A percentile compares a stretch with the other conserved stretches of the same genome.
phyloP scores from a whole-genome alignment of 2,888 invertebrate species.

The Dusona sp. region DNA sequence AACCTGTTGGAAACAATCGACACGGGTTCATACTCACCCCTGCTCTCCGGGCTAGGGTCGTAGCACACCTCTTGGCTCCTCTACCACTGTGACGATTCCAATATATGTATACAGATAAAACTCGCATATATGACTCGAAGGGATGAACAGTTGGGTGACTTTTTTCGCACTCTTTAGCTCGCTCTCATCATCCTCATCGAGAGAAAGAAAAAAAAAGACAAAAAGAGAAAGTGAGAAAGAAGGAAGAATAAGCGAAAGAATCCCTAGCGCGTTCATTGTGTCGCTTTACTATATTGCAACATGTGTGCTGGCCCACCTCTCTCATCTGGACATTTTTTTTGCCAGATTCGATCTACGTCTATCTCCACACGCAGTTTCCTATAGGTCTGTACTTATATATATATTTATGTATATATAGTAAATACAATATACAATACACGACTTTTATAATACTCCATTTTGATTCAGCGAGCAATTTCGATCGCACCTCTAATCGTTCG shows the following conservation, averaged over 20 bases:
- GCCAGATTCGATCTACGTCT: conserved; percentile 57
- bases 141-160: conserved; percentile 84
- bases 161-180: conserved; percentile 74
- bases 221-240: conserved; percentile 11
- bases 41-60: conserved; percentile 26
- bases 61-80: conserved; percentile 61
- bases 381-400: background rate
- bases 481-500: conserved; percentile 56
- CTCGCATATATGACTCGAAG: conserved; percentile 73
- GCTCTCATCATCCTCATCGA: conserved; percentile 67
- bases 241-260: conserved; percentile 26
- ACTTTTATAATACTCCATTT: conserved; percentile 52
- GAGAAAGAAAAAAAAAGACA: conserved; percentile 26
- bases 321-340: conserved; percentile 64
- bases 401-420: background rate
- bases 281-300: conserved; percentile 77
- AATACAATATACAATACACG: conserved; percentile 8
- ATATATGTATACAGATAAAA: conserved; percentile 11
- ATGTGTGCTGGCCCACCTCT: conserved; percentile 77
- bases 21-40: conserved; percentile 70
- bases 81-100: conserved; percentile 41
- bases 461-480: conserved; percentile 63
- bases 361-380: conserved; percentile 29
- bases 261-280: conserved; percentile 73
- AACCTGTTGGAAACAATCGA: conserved; percentile 84